Conservation (phyloP, 2,113 vertebrate genomes). For the Sporophila hypoxantha region DNA sequence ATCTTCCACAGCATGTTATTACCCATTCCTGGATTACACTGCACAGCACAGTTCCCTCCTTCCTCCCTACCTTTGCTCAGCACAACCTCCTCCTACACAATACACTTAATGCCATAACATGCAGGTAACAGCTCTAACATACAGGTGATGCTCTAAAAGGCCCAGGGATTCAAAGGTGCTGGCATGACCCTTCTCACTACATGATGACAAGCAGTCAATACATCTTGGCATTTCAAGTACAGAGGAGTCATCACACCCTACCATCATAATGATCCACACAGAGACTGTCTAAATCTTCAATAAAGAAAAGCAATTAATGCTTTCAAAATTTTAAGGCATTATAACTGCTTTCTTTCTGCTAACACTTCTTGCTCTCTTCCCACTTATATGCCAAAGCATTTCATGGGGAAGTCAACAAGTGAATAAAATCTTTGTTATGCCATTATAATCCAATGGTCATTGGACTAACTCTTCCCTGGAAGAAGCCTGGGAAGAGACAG, state of each 20-base stretch:
- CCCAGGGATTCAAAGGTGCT: not conserved
- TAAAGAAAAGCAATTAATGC: not conserved
- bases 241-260: not conserved
- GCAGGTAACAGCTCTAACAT: not conserved
- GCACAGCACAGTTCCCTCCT: not conserved
- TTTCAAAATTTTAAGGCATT: not conserved
- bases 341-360: not conserved
- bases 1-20: not conserved
- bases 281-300: not conserved
- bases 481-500: not conserved
- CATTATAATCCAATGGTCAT: not conserved
- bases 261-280: not conserved
- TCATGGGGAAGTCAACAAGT: not conserved
- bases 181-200: not conserved
- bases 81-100: not conserved
- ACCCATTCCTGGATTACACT: not conserved
- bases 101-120: not conserved
- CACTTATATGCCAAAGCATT: not conserved
- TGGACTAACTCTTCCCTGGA: not conserved
- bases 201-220: not conserved
- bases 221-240: not conserved
- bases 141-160: not conserved
- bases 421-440: not conserved
- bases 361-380: not conserved
- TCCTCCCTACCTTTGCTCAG: not conserved